A percentile compares a stretch with the other conserved stretches of the same genome.
Conservation (phyloP, 2,888 invertebrate genomes). For the Eristalinus sepulchralis region DNA sequence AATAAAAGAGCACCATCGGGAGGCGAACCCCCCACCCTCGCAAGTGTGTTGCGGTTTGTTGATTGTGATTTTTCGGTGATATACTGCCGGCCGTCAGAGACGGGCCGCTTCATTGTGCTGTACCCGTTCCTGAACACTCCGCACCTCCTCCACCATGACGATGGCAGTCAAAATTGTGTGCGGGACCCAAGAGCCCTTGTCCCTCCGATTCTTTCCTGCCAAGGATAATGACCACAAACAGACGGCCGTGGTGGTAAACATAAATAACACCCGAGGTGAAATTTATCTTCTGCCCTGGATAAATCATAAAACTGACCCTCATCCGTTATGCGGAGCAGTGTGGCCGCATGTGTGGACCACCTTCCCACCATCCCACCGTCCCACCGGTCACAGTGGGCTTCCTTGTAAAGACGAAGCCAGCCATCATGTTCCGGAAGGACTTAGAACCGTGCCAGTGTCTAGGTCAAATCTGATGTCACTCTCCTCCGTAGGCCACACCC, state of each 20-base stretch:
- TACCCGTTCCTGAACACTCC: background rate
- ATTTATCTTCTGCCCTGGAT: slow-evolving; percentile 59
- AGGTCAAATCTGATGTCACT: background rate
- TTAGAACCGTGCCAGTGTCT: background rate
- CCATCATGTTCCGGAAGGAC: background rate
- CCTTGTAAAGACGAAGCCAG: slow-evolving; percentile 3
- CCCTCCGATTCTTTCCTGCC: slow-evolving; percentile 7
- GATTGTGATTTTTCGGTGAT: slow-evolving; percentile 57
- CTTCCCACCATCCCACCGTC: background rate
- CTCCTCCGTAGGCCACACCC: background rate
- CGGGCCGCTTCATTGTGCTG: slow-evolving; percentile 49
- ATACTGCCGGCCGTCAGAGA: slow-evolving; percentile 58
- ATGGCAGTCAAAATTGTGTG: slow-evolving; percentile 43
- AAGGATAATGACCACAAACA: slow-evolving; percentile 66
- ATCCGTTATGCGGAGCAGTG: slow-evolving; percentile 42
- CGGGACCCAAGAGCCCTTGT: slow-evolving; percentile 21
- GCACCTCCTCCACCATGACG: background rate
- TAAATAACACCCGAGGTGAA: slow-evolving; percentile 54
- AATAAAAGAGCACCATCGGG: slow-evolving; percentile 13
- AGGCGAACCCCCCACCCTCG: background rate
- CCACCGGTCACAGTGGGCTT: background rate
- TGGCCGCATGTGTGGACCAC: background rate
- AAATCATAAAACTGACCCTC: slow-evolving; percentile 61
- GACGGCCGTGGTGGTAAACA: slow-evolving; percentile 55
- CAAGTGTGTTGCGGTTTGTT: slow-evolving; percentile 64